Base-by-base conservation (phyloP, 1,140 invertebrate genomes). In the Piezodorus guildinii region DNA sequence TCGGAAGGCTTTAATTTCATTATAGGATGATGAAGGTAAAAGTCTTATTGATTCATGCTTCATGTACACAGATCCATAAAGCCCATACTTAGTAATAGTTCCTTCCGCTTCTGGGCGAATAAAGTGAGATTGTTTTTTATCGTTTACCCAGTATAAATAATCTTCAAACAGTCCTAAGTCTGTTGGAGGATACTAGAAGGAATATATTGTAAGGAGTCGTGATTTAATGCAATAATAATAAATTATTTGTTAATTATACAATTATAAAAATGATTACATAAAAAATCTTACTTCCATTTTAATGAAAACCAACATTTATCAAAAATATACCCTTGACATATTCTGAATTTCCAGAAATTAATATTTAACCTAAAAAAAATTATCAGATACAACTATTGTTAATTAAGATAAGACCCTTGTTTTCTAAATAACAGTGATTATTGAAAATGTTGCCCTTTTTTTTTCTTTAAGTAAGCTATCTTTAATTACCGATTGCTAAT, bases 151-250 rank as follows among this genome's bases (percentile, higher is more conserved):
- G 52, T 67, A 69, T 0, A 71, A 45, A 46, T 63, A 59, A 60
- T 66, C 67, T 65, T 71, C 70, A 65, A 71, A 71, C n/a, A 69
- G 45, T 23, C 45, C 56, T 19, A 69, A 43, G 17, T 56, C 54
- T n/a, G 30, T 43, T 23, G 66, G 64, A 27, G 59, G 49, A 17
- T 59, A 44, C 68, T 69, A 43, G 2, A 65, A 60, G n/a, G n/a
- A n/a, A n/a, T n/a, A n/a, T n/a, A 63, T 14, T 19, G 63, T 45
- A 45, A 56, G 21, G 17, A 62, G 51, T 30, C 12, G n/a, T 17
- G 23, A 30, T 62, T 2, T 52, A 62, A 65, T 21, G 64, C 17
- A 51, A 60, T 30, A 30, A 16, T 52, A n/a, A 65, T 14, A 39
- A 63, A 46, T 16, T 3, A 3, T 9, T 45, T 25, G n/a, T 61